Percentiles rank a stretch among this genome's conserved stretches.
Conservation (phyloP, 2,113 vertebrate species). For the Hystrix cristata region DNA sequence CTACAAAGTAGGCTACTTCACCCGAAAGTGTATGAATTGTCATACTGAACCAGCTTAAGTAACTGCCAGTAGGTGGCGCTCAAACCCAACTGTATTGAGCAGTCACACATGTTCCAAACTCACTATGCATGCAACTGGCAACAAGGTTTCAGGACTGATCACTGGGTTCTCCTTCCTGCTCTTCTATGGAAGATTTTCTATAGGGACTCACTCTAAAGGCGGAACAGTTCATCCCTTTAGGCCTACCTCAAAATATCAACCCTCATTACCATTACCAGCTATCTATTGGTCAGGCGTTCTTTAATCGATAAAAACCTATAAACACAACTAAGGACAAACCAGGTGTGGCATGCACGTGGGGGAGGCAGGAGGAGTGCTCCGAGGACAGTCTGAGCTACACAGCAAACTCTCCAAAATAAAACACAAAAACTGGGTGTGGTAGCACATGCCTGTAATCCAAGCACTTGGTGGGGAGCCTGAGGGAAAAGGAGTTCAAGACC, state of each 20-base stretch:
- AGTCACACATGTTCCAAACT: no score
- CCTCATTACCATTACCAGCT: neutral
- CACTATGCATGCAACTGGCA: neutral
- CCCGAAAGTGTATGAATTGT: neutral
- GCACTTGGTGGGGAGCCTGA: neutral
- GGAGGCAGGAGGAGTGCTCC: neutral
- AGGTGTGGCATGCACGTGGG: neutral
- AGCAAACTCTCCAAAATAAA: neutral
- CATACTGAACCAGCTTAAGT: neutral
- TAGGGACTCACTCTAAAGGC: neutral
- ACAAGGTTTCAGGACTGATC: neutral
- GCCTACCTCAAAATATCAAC: neutral
- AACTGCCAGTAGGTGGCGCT: conserved; percentile 65
- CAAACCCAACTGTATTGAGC: neutral
- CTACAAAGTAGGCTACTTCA: neutral
- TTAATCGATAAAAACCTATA: neutral
- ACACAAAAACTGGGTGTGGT: neutral
- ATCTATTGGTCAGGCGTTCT: neutral
- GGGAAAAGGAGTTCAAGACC: no score
- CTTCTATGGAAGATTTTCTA: neutral
- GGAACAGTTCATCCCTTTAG: neutral
- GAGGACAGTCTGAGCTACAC: neutral
- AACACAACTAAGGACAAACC: neutral
- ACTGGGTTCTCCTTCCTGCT: no score
- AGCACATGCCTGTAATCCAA: neutral